These are phyloP conservation scores for Xylota sylvarum DNA, from an alignment of 2,888 invertebrate species.

Conservation along the genomic window DNA sequence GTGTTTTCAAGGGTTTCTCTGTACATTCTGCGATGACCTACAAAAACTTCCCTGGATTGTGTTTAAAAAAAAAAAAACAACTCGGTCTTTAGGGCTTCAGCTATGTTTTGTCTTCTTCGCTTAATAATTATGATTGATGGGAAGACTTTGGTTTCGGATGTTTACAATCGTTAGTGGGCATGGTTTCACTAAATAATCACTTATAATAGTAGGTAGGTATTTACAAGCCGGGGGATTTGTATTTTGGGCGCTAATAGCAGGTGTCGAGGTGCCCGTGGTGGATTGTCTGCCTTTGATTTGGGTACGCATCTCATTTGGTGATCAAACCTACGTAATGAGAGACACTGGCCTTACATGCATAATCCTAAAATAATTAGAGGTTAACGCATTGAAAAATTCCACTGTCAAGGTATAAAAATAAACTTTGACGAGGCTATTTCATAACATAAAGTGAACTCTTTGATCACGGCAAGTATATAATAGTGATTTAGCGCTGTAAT, in stretches of 20 bases:
- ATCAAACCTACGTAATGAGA: conserved; percentile 25
- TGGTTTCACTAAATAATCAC: conserved; percentile 11
- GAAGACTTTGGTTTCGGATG: conserved; percentile 1
- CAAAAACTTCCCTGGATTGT: conserved; percentile 7
- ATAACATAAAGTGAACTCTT: conserved; percentile 1
- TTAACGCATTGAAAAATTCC: not conserved
- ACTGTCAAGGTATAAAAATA: not conserved
- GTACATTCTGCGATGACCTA: conserved; percentile 12
- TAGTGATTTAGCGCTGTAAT: not conserved
- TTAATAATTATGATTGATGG: conserved; percentile 63
- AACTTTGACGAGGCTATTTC: not conserved
- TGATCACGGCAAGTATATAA: no score
- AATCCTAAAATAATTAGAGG: conserved; percentile 24
- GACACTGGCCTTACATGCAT: not conserved
- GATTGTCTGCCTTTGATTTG: conserved; percentile 14
- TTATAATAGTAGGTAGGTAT: conserved; percentile 8
- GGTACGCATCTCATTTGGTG: conserved; percentile 12
- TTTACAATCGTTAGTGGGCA: conserved; percentile 3
- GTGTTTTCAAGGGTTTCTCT: conserved; percentile 10
- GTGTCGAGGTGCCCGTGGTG: not conserved
- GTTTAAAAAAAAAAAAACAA: not conserved
- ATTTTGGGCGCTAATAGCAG: conserved; percentile 33
- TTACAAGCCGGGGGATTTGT: not conserved
- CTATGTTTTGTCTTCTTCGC: not conserved
- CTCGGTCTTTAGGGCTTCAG: not conserved